Percentiles rank a stretch among this genome's conserved stretches.
These are phyloP conservation scores for Lineus longissimus DNA, from an alignment of 1,140 invertebrate species.

Conservation along the genomic window DNA sequence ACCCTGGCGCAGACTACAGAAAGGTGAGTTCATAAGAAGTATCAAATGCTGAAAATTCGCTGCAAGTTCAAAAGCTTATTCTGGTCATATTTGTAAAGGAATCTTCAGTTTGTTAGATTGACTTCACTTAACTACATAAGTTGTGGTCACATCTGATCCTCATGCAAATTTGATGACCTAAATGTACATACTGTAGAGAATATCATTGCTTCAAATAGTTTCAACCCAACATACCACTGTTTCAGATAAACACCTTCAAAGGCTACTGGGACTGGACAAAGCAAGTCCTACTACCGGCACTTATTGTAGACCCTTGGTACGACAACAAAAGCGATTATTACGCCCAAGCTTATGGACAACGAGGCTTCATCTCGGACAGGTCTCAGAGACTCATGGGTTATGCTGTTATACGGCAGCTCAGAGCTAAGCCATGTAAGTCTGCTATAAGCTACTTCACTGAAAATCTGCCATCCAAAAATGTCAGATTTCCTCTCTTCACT, in stretches of 20 bases:
- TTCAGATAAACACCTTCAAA: constrained; percentile 40
- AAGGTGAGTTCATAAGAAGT: not conserved
- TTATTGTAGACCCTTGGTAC: constrained; percentile 57
- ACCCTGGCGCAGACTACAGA: not conserved
- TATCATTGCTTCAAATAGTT: too few relatives aligned
- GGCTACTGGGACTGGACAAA: constrained; percentile 56
- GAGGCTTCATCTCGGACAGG: constrained; percentile 58
- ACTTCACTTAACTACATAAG: too few relatives aligned
- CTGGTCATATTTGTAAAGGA: too few relatives aligned
- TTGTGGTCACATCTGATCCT: too few relatives aligned
- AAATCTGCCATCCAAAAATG: too few relatives aligned
- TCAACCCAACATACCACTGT: too few relatives aligned
- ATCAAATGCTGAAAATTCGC: not conserved
- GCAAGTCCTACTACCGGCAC: constrained; percentile 50
- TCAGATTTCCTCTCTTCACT: too few relatives aligned
- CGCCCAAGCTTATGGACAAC: constrained; percentile 53
- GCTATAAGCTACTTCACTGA: too few relatives aligned
- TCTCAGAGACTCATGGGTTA: constrained; percentile 60
- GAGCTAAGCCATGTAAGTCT: constrained; percentile 45
- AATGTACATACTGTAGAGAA: too few relatives aligned
- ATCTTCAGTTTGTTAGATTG: too few relatives aligned
- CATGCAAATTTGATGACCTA: too few relatives aligned
- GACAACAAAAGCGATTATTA: constrained; percentile 46
- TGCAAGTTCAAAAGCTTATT: too few relatives aligned
- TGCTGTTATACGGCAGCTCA: constrained; percentile 56